A percentile compares a stretch with the other conserved stretches of the same genome.
Evolutionary conservation across 2,888 invertebrate genomes (phyloP).

Genomic region (Buathra laborator): DNA sequence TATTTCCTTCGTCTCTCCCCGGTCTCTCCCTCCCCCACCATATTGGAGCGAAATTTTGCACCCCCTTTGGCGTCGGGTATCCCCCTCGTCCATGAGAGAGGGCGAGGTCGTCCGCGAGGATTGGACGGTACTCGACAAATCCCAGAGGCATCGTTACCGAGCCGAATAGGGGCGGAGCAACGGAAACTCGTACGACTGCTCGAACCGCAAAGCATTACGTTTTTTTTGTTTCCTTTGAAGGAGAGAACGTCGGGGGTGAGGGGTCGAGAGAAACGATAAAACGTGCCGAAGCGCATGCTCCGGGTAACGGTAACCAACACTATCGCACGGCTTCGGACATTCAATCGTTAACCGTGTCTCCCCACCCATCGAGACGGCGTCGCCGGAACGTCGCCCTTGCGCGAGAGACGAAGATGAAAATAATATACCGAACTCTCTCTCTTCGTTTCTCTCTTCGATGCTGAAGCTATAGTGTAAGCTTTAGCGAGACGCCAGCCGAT

Average conservation of each 20-base stretch:
- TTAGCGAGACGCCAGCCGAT: conserved; percentile 57
- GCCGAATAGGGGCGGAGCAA: conserved; percentile 78
- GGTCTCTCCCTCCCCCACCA: conserved; percentile 18
- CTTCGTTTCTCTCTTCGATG: background rate
- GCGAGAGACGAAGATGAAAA: conserved; percentile 22
- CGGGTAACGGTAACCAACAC: conserved; percentile 78
- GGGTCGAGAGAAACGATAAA: conserved; percentile 34
- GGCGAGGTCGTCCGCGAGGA: conserved; percentile 65
- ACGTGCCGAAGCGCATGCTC: conserved; percentile 79
- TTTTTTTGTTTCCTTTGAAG: background rate
- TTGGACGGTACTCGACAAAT: conserved; percentile 82
- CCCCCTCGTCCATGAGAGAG: conserved; percentile 58
- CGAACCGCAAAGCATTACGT: background rate
- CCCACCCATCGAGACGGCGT: conserved; percentile 49
- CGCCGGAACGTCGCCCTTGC: conserved; percentile 29
- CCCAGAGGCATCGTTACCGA: conserved; percentile 81
- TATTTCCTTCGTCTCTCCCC: conserved; percentile 10
- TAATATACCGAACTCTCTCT: background rate
- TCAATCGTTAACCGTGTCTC: conserved; percentile 73
- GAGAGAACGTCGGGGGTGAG: background rate
- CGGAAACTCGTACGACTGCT: conserved; percentile 25
- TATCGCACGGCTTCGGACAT: conserved; percentile 64
- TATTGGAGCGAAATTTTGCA: conserved; percentile 6
- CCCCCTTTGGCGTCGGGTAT: conserved; percentile 15
- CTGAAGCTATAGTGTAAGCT: conserved; percentile 23